Evolutionary conservation across 2,113 vertebrate genomes (phyloP).

Genomic region (Pelodiscus sinensis): DNA sequence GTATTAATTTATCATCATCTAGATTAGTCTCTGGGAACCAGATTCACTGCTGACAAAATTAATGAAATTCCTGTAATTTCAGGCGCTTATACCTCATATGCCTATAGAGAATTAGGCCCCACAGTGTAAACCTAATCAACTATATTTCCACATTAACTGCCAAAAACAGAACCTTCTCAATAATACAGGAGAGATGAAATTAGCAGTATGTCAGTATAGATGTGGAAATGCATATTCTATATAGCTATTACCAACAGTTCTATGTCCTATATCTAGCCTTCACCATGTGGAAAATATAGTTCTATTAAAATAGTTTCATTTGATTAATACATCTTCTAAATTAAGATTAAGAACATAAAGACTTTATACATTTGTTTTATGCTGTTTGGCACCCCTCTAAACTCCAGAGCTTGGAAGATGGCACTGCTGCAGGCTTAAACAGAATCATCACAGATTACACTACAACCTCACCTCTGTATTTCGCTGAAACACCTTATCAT

Average conservation of each 20-base stretch:
- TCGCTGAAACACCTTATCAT: conserved; percentile 18
- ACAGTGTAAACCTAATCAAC: not conserved
- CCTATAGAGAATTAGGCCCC: not conserved
- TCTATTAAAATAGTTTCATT: conserved; percentile 46
- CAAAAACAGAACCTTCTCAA: not conserved
- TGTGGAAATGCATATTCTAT: not conserved
- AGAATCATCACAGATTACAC: conserved; percentile 54
- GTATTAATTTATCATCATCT: not conserved
- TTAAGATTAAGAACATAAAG: conserved; percentile 48
- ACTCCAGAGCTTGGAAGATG: conserved; percentile 33
- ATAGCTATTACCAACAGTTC: not conserved
- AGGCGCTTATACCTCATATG: not conserved
- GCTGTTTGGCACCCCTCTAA: not conserved
- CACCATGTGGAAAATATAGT: not conserved
- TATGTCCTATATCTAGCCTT: not conserved
- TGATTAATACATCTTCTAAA: conserved; percentile 39
- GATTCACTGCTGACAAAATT: not conserved
- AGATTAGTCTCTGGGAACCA: not conserved
- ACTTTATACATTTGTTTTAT: conserved; percentile 41
- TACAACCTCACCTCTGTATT: conserved; percentile 38
- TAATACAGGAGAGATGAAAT: not conserved
- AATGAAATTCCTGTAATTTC: not conserved
- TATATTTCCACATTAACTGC: not conserved
- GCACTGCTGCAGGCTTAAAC: conserved; percentile 16
- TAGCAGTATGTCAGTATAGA: not conserved